Evolutionary conservation across 2,113 vertebrate species (phyloP), one percentile per base, ranked within the genome.

Genomic region (Probosciger aterrimus): DNA sequence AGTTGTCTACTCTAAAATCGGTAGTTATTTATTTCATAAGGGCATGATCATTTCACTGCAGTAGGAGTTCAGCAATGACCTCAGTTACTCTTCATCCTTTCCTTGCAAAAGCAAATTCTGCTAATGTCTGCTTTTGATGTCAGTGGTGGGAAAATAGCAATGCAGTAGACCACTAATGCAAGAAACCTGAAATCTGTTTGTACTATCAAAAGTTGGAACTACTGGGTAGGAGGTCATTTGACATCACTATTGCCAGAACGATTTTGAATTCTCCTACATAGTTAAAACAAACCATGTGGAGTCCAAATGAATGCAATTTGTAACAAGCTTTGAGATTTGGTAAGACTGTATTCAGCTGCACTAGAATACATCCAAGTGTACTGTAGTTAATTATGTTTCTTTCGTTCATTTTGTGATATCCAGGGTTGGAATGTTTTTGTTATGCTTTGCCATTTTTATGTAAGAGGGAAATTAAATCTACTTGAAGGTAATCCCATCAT

Each of bases 131-230:
- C 41, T 88, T 93, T 92, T 84, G 69, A 84, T 91, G 43, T 86
- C 52, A 60, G 14, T 53, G 31, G 49, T 90, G 79, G 46, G 62
- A 94, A 90, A 94, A 81, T 23, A 60, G 24, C 64, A 80, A 12
- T 52, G 86, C 84, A 88, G 25, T 31, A 82, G 63, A 82, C 60
- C 73, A 64, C 47, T 86, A 83, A 75, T 68, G 60, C 65, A 81
- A 78, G 80, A 88, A 93, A 81, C 69, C 39, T 73, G 94, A 69
- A 84, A 79, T 63, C 30, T 83, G 49, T 37, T 92, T 94, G 71
- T 74, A 22, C 74, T 95, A 53, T 68, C 92, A 71, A 52, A 82
- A 88, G 71, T 47, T 90, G 71, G 43, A 92, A 83, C 59, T 90
- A 47, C 64, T 64, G 33, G 10, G 15, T 75, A 27, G 50, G 76